phyloP scores from a whole-genome alignment of 2,888 invertebrate genomes.

The Dicyrtoma fusca region DNA sequence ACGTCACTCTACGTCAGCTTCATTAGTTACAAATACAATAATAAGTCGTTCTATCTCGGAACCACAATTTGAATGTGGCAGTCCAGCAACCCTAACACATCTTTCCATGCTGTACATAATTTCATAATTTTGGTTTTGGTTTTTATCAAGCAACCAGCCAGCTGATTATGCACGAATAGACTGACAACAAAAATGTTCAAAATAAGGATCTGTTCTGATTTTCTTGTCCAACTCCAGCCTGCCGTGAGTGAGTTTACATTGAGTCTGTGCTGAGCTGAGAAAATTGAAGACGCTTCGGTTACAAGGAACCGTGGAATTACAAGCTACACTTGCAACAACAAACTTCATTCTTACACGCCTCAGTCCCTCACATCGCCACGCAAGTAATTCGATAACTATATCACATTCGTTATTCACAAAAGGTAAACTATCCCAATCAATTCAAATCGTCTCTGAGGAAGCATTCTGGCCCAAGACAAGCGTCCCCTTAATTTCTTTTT shows the following conservation, averaged over 20 bases:
- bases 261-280: neutral
- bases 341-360: no score
- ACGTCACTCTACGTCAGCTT: conserved; percentile 30
- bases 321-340: neutral
- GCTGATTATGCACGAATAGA: neutral
- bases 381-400: no score
- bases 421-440: no score
- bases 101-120: neutral
- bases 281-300: neutral
- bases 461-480: no score
- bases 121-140: conserved; percentile 5
- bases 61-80: conserved; percentile 30
- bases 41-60: conserved; percentile 39
- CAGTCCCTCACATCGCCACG: no score
- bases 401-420: no score
- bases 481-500: no score
- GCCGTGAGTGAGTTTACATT: no score
- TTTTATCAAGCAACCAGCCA: neutral
- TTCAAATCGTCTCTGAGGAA: no score
- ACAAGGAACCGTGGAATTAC: neutral
- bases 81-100: neutral
- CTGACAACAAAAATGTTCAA: no score
- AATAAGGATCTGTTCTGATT: no score
- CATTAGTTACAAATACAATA: conserved; percentile 42
- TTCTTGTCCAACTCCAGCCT: neutral